Evolutionary conservation across 2,888 invertebrate species (phyloP).

Genomic region (Metalampra italica): DNA sequence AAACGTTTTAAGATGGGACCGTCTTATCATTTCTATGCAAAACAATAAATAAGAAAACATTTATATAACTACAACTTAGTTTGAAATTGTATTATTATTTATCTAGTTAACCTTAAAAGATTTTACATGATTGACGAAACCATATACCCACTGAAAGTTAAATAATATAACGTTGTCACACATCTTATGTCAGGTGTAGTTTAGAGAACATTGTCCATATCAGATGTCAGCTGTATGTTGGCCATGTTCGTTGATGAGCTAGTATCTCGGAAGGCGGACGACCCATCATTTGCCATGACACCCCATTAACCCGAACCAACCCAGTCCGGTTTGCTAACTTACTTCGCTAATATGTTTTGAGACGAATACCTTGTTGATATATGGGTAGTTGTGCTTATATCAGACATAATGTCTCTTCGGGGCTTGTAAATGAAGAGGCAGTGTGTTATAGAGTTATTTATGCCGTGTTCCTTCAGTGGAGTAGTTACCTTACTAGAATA

Average conservation of each 20-base stretch:
- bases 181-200: not conserved
- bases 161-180: too few relatives aligned
- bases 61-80: too few relatives aligned
- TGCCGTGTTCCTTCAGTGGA: not conserved
- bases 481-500: not conserved
- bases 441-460: slow-evolving; percentile 23
- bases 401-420: slow-evolving; percentile 29
- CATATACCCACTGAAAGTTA: too few relatives aligned
- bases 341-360: slow-evolving; percentile 61
- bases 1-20: too few relatives aligned
- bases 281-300: slow-evolving; percentile 71
- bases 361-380: slow-evolving; percentile 26
- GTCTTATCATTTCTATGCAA: too few relatives aligned
- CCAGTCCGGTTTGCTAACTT: slow-evolving; percentile 58
- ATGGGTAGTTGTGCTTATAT: slow-evolving; percentile 14
- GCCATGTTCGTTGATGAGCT: slow-evolving; percentile 52
- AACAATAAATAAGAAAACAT: too few relatives aligned
- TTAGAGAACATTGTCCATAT: slow-evolving; percentile 46
- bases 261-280: slow-evolving; percentile 51
- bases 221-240: slow-evolving; percentile 39
- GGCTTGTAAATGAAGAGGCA: slow-evolving; percentile 38
- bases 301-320: slow-evolving; percentile 65
- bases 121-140: too few relatives aligned
- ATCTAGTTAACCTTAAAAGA: too few relatives aligned
- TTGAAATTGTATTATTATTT: too few relatives aligned